Evolutionary conservation across 2,797 vertebrate species (phyloP), one percentile per base, ranked within the genome.

Genomic region (Vespertilio murinus): DNA sequence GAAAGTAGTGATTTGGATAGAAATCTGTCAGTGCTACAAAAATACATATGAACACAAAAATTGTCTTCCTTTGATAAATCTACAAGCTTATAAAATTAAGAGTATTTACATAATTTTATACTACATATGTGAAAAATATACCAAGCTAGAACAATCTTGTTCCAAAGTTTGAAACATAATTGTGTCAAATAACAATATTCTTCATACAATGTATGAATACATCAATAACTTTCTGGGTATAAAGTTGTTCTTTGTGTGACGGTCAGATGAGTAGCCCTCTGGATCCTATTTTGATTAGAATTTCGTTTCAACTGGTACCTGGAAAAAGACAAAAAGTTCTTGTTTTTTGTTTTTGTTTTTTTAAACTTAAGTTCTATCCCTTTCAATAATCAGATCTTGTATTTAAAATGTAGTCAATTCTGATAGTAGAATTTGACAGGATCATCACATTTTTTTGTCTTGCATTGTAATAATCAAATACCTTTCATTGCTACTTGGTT

Each of bases 291-390:
- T 93, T 93, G 74, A 88, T 94, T 90, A 98, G 87, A 98, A 97
- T 97, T 94, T 98, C 16, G 98, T 98, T 98, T 98, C 98, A 90
- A 40, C 0, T 94, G 97, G 81, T 91, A 97, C 94, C 98, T 98
- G 96, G 77, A 96, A 95, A 90, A 90, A 97, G 86, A 91, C 28
- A 96, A 33, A 94, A 95, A 94, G 81, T 84, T 93, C 23, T 91
- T 64, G 20, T 42, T 42, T 42, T 59, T 6, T 20, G 17, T 52
- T 20, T 54, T 52, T 52, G 18, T 52, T 85, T 94, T 61, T 61
- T 25, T 42, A 10, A 10, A 9, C 42, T 87, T 83, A 93, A 77
- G 20, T 88, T 92, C 17, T 74, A 6, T 40, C 33, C 9, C 52
- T 91, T 93, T 90, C 28, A 86, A 69, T 54, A 80, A 77, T 75